Evolutionary conservation across 2,888 invertebrate species (phyloP), one percentile per base, ranked within the genome.

Genomic region (Agrochola litura): DNA sequence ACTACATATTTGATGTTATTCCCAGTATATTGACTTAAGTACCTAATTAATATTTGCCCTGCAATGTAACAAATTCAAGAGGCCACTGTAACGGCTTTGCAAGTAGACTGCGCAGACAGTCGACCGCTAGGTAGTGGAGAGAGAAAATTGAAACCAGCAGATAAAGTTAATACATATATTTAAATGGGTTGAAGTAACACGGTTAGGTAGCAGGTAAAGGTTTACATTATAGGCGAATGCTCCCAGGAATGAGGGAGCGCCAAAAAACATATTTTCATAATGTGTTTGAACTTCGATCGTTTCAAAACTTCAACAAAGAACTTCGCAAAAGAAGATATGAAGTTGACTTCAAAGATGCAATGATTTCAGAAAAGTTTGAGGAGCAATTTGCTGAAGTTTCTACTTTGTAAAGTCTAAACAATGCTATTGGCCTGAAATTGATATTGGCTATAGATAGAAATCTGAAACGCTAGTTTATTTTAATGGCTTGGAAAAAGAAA

Each of bases 371-470:
- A 60, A 74, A 74, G 54, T 83, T 83, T 60, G 3, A 61, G 22
- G 22, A 69, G 30, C 46, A 54, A 82, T 79, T 79, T 71, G 30
- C 25, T 14, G 2, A 66, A 73, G 16, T 54, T 83, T 73, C 63
- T 49, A 22, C 56, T 16, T 60, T 30, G 5, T 12, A 25, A 12
- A 69, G 37, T 72, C 73, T 72, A 77, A 77, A 84, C 73, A 49
- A 68, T 64, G 46, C 58, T 19, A 73, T 83, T 79, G 52, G 12
- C 41, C 46, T 37, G 22, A 43, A 66, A 60, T 76, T 70, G 16
- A 61, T 68, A 64, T 69, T 30, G 56, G 43, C 19, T 61, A 65
- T 63, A 71, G 76, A 84, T 75, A 78, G 10, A 77, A 68, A 73
- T 77, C 56, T 61, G 14, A 37, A 58, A 67, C 66, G 8, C 12